These are phyloP conservation scores for Sceloporus undulatus DNA, from an alignment of 2,113 vertebrate species.

Conservation along the genomic window DNA sequence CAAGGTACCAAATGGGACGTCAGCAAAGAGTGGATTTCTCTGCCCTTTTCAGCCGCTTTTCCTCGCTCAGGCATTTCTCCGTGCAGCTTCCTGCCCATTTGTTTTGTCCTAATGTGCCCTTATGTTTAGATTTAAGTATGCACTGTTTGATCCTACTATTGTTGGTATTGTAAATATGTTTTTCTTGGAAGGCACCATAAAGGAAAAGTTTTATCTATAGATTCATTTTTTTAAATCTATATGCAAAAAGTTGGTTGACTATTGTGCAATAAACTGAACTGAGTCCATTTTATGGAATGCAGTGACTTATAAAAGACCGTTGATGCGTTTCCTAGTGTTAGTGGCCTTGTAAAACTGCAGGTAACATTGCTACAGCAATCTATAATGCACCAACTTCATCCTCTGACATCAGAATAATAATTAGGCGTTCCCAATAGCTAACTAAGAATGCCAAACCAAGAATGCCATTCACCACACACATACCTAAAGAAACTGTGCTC, in stretches of 20 bases:
- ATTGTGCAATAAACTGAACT: not conserved
- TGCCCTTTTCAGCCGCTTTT: no score
- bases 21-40: no score
- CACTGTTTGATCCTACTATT: no score
- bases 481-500: not conserved
- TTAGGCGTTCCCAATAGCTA: slow-evolving; percentile 5
- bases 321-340: not conserved
- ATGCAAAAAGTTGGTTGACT: not conserved
- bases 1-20: no score
- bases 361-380: not conserved
- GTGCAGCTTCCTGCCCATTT: no score
- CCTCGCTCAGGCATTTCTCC: no score
- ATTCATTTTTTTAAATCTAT: no score
- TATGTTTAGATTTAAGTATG: no score
- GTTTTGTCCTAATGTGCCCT: no score
- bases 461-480: not conserved
- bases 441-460: not conserved
- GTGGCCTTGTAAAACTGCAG: not conserved
- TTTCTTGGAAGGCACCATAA: no score
- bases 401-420: not conserved
- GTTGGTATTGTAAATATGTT: no score
- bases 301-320: not conserved
- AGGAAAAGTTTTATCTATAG: no score
- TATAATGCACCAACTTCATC: not conserved
- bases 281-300: not conserved